A percentile compares a stretch with the other conserved stretches of the same genome.
These are phyloP conservation scores for Petrocephalus sullivani DNA, from an alignment of 2,797 vertebrate genomes.

Conservation along the genomic window DNA sequence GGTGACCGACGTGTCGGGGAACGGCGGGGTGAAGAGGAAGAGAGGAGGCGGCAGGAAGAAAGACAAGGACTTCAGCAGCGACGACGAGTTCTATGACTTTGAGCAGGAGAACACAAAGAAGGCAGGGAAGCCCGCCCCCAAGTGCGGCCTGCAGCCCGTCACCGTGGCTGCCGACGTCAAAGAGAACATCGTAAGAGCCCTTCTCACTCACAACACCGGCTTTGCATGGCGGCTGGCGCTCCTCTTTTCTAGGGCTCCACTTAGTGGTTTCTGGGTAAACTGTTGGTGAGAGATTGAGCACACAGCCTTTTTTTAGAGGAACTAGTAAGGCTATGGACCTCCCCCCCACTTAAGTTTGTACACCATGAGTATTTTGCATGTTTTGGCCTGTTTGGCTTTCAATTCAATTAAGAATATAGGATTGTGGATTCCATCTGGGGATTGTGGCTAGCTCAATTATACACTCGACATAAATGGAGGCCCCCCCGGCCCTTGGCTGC, in stretches of 20 bases:
- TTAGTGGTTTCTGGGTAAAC: not conserved
- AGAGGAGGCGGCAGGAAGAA: constrained; percentile 62
- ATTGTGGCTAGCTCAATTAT: not conserved
- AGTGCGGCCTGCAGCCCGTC: constrained; percentile 66
- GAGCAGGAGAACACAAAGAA: constrained; percentile 77
- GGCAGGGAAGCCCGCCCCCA: constrained; percentile 57
- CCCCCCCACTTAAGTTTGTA: not conserved
- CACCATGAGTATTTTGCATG: not conserved
- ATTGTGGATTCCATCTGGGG: not conserved
- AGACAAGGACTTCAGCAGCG: constrained; percentile 72
- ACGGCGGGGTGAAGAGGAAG: constrained; percentile 68
- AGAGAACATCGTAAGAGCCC: constrained; percentile 67
- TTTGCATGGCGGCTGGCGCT: not conserved
- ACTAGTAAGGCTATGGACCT: not conserved
- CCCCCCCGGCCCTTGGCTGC: not conserved
- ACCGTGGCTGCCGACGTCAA: constrained; percentile 70
- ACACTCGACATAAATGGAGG: not conserved
- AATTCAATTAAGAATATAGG: not conserved
- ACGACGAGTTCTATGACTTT: constrained; percentile 70
- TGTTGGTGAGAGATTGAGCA: not conserved
- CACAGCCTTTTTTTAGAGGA: not conserved
- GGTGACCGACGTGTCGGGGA: constrained; percentile 68
- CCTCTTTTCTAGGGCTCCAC: too few relatives aligned
- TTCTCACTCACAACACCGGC: not conserved
- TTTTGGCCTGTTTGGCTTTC: constrained; percentile 2